Evolutionary conservation across 1,140 invertebrate genomes (phyloP).

Genomic region (Brachionus paranguensis): DNA sequence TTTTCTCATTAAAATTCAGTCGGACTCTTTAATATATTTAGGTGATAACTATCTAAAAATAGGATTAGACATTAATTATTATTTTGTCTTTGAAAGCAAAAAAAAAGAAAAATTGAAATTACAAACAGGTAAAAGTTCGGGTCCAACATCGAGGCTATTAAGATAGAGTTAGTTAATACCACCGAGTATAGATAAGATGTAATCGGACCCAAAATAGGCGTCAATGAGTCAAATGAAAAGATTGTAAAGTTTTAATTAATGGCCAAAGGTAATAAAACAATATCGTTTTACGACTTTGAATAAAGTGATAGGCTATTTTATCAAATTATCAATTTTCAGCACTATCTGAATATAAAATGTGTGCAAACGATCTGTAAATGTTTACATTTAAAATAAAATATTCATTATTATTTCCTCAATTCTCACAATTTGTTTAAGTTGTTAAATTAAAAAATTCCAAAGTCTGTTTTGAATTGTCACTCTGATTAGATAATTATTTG

Average conservation of each 20-base stretch:
- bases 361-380: slow-evolving; percentile 21
- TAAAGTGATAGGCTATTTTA: slow-evolving; percentile 16
- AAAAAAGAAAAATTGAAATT: not conserved
- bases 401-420: slow-evolving; percentile 10
- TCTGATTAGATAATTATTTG: slow-evolving; percentile 11
- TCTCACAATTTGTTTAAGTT: slow-evolving; percentile 15
- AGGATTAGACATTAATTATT: not conserved
- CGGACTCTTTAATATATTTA: no score
- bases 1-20: no score
- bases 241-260: slow-evolving; percentile 4
- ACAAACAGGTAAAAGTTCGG: not conserved
- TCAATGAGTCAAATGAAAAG: not conserved
- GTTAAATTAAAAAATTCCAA: not conserved
- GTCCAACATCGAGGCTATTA: not conserved
- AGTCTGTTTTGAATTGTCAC: slow-evolving; percentile 28
- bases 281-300: not conserved
- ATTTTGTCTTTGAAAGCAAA: not conserved
- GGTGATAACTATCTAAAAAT: no score
- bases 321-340: slow-evolving; percentile 26
- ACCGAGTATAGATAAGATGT: not conserved
- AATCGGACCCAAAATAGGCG: not conserved
- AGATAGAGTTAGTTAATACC: not conserved
- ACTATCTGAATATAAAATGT: not conserved
- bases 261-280: slow-evolving; percentile 5
- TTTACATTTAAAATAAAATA: not conserved